Percentiles rank a stretch among this genome's conserved stretches.
These are phyloP conservation scores for Diglossa brunneiventris DNA, from an alignment of 2,113 vertebrate genomes.

Conservation along the genomic window DNA sequence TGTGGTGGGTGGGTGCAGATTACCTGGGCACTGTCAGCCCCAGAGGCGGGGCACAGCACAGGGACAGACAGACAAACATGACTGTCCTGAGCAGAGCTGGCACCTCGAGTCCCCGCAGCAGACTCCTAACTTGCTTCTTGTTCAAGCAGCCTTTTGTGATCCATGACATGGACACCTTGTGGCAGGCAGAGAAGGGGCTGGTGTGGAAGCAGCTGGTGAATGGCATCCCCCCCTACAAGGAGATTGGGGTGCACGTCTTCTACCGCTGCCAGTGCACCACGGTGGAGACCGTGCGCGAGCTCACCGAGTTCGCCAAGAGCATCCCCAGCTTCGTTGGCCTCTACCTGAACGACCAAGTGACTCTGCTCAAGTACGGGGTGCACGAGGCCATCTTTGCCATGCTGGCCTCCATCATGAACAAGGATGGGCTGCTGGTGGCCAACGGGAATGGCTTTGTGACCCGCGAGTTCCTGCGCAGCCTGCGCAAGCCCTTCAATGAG, in stretches of 20 bases:
- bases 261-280: slow-evolving; percentile 98
- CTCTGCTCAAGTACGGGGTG: slow-evolving; percentile 94
- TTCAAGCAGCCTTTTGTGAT: slow-evolving; percentile 91
- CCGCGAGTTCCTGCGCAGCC: slow-evolving; percentile 93
- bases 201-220: slow-evolving; percentile 94
- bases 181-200: slow-evolving; percentile 93
- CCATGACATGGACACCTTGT: slow-evolving; percentile 93
- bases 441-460: slow-evolving; percentile 96
- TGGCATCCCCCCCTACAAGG: slow-evolving; percentile 88
- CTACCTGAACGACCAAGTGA: slow-evolving; percentile 97
- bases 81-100: background rate
- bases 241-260: slow-evolving; percentile 96
- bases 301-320: slow-evolving; percentile 96
- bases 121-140: slow-evolving; percentile 29
- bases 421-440: slow-evolving; percentile 95
- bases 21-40: background rate
- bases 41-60: background rate
- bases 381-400: slow-evolving; percentile 98
- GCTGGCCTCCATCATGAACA: slow-evolving; percentile 98
- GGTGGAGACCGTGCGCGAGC: slow-evolving; percentile 94
- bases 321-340: slow-evolving; percentile 94
- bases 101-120: rapidly evolving
- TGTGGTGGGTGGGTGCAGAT: background rate
- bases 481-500: slow-evolving; percentile 93
- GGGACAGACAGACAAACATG: background rate